Base-by-base conservation (phyloP, 2,113 vertebrate genomes). In the Corapipo altera region DNA sequence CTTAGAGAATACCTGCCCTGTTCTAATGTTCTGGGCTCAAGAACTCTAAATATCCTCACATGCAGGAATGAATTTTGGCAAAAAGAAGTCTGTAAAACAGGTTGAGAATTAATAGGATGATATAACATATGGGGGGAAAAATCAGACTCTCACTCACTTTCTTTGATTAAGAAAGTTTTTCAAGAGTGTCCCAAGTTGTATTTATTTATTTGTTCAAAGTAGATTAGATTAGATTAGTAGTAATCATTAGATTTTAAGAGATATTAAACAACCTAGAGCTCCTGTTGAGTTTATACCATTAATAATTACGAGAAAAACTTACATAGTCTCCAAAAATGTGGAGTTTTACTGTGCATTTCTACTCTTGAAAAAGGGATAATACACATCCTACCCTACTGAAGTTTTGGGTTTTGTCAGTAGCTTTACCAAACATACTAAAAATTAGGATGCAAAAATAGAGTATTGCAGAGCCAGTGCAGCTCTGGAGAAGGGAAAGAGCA, bases 41-140 rank as follows among this genome's bases (percentile, higher is more conserved):
- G 89, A 80, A 66, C 87, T 90, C 91, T 73, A 70, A 71, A 73
- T 88, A 71, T 95, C 95, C 97, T 96, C 95, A 95, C 81, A 91
- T 88, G 91, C 93, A 92, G 81, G 93, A 97, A 96, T 83, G 83
- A 96, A 95, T 96, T 96, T 33, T 49, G 57, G 57, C 90, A 82
- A 96, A 87, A 61, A 73, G 66, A 93, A 74, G 85, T 95, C 64
- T 18, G 82, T 94, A 57, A 96, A 96, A 96, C 89, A 96, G 95
- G 94, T 92, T 86, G 95, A 95, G 57, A 82, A 95, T 95, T 88
- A 89, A 91, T 88, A 96, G 16, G 65, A 65, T 74, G 83, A 72
- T 84, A 67, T 78, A 88, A 71, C 3, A 4, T 65, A 67, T 24
- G 70, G 85, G 51, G 30, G 35, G 44, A 91, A 93, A 95, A 64